Conservation (phyloP, 2,888 invertebrate genomes). For the Alloplasta piceator region DNA sequence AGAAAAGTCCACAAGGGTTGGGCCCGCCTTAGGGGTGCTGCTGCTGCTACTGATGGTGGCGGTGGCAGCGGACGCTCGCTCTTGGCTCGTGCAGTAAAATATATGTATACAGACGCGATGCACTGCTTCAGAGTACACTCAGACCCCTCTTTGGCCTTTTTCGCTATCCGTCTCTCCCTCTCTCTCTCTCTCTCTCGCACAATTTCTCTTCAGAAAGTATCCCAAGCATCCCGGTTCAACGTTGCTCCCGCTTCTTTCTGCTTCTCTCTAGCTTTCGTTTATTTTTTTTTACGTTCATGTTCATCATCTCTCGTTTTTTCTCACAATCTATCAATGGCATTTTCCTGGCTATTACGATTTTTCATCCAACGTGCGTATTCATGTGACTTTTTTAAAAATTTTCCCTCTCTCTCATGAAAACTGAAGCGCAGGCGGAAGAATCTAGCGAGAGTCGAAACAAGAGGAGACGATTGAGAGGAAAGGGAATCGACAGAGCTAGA, state of each 20-base stretch:
- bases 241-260: slow-evolving; percentile 35
- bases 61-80: slow-evolving; percentile 50
- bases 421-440: slow-evolving; percentile 23
- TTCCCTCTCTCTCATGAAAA: slow-evolving; percentile 49
- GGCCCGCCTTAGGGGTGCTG: slow-evolving; percentile 77
- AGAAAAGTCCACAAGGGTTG: slow-evolving; percentile 83
- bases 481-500: not conserved
- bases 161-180: not conserved
- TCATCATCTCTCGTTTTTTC: slow-evolving; percentile 30
- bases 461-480: slow-evolving; percentile 30
- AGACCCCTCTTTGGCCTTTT: slow-evolving; percentile 12
- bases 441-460: slow-evolving; percentile 42
- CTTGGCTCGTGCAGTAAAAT: slow-evolving; percentile 39
- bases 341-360: not conserved
- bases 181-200: too few species aligned
- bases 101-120: slow-evolving; percentile 21
- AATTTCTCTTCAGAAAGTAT: slow-evolving; percentile 11
- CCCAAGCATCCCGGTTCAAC: slow-evolving; percentile 30
- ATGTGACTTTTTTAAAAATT: slow-evolving; percentile 43
- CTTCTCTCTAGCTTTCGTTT: not conserved
- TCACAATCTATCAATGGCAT: slow-evolving; percentile 22
- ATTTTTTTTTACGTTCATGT: not conserved
- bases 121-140: slow-evolving; percentile 31
- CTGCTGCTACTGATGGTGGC: slow-evolving; percentile 35
- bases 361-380: slow-evolving; percentile 52